phyloP scores from a whole-genome alignment of 2,888 invertebrate species.

The Argynnis bischoffii region DNA sequence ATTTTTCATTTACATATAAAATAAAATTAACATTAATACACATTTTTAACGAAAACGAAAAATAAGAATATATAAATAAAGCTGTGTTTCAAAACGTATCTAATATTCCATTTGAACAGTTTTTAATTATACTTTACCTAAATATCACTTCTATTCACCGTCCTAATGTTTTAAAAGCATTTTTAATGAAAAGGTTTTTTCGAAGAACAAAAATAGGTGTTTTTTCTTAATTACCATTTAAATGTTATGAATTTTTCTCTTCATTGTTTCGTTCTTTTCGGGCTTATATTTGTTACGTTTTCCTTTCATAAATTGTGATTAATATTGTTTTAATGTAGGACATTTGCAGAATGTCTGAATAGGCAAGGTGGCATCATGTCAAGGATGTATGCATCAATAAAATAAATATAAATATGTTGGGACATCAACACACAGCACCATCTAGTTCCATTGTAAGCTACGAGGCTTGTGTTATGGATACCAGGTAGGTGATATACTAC shows the following conservation, averaged over 20 bases:
- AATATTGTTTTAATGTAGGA: background rate
- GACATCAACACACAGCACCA: too few relatives aligned
- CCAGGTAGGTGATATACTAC: too few relatives aligned
- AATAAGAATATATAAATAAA: slow-evolving; percentile 3
- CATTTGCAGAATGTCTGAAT: too few relatives aligned
- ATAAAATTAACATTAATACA: too few relatives aligned
- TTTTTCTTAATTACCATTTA: slow-evolving; percentile 15
- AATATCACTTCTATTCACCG: slow-evolving; percentile 4
- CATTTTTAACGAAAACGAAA: too few relatives aligned
- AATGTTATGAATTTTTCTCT: background rate
- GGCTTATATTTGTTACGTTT: background rate
- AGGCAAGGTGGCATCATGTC: too few relatives aligned
- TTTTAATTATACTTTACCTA: slow-evolving; percentile 31
- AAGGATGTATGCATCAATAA: too few relatives aligned
- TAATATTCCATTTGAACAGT: slow-evolving; percentile 24
- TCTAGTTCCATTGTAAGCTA: too few relatives aligned
- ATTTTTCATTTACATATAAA: too few relatives aligned
- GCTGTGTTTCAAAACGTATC: slow-evolving; percentile 6
- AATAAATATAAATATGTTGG: too few relatives aligned
- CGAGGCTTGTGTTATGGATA: too few relatives aligned
- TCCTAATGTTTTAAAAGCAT: slow-evolving; percentile 18
- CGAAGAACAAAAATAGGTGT: slow-evolving; percentile 13
- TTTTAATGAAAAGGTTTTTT: slow-evolving; percentile 7
- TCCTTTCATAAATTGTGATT: background rate
- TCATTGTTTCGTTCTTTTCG: background rate